Percentiles rank a stretch among this genome's conserved stretches.
phyloP scores from a whole-genome alignment of 2,797 vertebrate species.

The Lithobates pipiens region DNA sequence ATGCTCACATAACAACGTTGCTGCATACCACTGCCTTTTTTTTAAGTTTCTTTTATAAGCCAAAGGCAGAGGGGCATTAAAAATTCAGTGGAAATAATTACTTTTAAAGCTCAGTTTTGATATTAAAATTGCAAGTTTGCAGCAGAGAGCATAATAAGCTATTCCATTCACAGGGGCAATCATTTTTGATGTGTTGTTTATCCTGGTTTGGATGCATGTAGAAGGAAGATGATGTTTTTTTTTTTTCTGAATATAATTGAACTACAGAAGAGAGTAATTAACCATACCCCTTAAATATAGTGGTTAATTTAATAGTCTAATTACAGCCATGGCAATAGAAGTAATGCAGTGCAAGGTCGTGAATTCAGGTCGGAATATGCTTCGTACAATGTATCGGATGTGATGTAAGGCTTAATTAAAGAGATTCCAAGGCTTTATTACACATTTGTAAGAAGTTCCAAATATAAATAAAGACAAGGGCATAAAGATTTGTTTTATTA shows the following conservation, averaged over 20 bases:
- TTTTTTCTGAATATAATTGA: constrained; percentile 41
- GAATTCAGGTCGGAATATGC: constrained; percentile 39
- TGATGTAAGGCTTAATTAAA: constrained; percentile 51
- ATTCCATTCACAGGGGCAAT: background rate
- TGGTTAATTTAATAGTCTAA: constrained; percentile 61
- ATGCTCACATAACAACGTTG: no score
- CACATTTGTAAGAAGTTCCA: constrained; percentile 17
- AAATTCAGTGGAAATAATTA: constrained; percentile 8
- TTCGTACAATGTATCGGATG: background rate
- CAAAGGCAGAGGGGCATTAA: background rate
- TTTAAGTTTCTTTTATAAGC: background rate
- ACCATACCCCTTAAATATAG: constrained; percentile 51
- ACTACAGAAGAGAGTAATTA: constrained; percentile 54
- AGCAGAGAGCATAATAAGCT: background rate
- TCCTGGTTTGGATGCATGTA: background rate
- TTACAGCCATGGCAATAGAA: constrained; percentile 42
- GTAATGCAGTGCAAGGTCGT: constrained; percentile 46
- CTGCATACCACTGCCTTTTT: background rate
- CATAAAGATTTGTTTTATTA: constrained; percentile 16
- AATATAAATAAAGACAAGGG: constrained; percentile 6
- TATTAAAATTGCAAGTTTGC: background rate
- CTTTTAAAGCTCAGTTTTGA: background rate
- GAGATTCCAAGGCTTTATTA: constrained; percentile 28
- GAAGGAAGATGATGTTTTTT: constrained; percentile 32
- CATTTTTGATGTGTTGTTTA: constrained; percentile 20